Evolutionary conservation across 2,888 invertebrate species (phyloP).

Genomic region (Coleophora flavipennella): DNA sequence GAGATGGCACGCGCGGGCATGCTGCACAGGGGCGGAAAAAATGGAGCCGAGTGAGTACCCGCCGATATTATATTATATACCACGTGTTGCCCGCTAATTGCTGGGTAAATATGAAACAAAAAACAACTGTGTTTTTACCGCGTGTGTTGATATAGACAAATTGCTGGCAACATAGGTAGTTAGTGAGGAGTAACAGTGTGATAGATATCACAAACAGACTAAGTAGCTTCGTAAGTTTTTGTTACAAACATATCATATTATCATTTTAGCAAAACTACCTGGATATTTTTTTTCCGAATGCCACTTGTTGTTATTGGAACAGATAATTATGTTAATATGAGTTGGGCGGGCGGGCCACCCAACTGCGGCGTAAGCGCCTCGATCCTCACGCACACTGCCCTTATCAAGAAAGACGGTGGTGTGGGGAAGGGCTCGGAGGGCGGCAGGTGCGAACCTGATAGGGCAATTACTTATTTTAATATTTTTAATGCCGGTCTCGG

Average conservation of each 20-base stretch:
- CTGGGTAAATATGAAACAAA: too few relatives aligned
- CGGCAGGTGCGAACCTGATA: conserved; percentile 59
- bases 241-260: too few relatives aligned
- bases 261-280: too few relatives aligned
- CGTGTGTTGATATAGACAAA: too few relatives aligned
- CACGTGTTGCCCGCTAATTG: background rate
- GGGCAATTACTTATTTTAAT: conserved; percentile 65
- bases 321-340: too few relatives aligned
- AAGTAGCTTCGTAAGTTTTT: too few relatives aligned
- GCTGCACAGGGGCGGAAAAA: conserved; percentile 82
- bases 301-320: conserved; percentile 26
- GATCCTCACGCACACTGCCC: conserved; percentile 34
- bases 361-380: background rate
- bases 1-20: conserved; percentile 85
- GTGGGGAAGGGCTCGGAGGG: conserved; percentile 26
- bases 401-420: conserved; percentile 34
- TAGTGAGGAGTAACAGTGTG: too few relatives aligned
- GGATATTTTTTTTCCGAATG: too few relatives aligned
- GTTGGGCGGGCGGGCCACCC: background rate
- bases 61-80: conserved; percentile 9
- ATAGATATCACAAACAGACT: too few relatives aligned
- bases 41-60: conserved; percentile 80
- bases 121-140: too few relatives aligned
- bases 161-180: too few relatives aligned
- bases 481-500: conserved; percentile 52